These are phyloP conservation scores for Podarcis muralis DNA, from an alignment of 2,113 vertebrate genomes.

Conservation along the genomic window DNA sequence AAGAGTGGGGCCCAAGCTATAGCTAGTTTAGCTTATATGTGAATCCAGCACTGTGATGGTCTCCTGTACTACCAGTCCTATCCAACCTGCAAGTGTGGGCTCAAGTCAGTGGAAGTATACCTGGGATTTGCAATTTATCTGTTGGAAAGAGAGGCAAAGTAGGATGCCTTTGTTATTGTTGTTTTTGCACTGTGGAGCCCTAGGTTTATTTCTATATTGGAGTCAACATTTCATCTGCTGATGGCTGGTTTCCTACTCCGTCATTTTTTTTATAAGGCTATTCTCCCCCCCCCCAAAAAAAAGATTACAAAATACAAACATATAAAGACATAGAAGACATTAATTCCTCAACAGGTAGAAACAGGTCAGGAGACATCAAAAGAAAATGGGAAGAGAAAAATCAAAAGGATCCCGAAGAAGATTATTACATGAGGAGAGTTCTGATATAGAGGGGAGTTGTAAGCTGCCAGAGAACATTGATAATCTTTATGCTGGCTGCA, in stretches of 20 bases:
- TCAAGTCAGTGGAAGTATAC: neutral
- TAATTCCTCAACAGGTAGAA: neutral
- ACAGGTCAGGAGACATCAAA: too few relatives aligned
- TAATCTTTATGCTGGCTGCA: neutral
- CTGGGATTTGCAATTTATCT: neutral
- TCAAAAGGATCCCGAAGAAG: neutral
- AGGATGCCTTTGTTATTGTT: neutral
- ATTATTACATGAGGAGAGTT: neutral
- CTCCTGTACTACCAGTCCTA: neutral
- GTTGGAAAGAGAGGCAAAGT: neutral
- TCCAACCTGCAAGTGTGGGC: neutral
- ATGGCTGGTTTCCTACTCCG: neutral
- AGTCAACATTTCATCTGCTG: neutral
- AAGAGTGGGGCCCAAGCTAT: too few relatives aligned
- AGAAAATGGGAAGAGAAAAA: neutral
- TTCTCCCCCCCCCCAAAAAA: too few relatives aligned
- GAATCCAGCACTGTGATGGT: neutral
- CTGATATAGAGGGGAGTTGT: neutral
- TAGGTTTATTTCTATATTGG: too few relatives aligned
- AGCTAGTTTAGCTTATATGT: too few relatives aligned
- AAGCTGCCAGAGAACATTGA: too few relatives aligned
- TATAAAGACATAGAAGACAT: neutral
- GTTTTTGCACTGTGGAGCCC: neutral
- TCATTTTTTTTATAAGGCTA: neutral
- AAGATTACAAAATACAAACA: neutral